Percentiles rank a stretch among this genome's conserved stretches.
These are phyloP conservation scores for Alcis repandata DNA, from an alignment of 2,888 invertebrate genomes.

Conservation along the genomic window DNA sequence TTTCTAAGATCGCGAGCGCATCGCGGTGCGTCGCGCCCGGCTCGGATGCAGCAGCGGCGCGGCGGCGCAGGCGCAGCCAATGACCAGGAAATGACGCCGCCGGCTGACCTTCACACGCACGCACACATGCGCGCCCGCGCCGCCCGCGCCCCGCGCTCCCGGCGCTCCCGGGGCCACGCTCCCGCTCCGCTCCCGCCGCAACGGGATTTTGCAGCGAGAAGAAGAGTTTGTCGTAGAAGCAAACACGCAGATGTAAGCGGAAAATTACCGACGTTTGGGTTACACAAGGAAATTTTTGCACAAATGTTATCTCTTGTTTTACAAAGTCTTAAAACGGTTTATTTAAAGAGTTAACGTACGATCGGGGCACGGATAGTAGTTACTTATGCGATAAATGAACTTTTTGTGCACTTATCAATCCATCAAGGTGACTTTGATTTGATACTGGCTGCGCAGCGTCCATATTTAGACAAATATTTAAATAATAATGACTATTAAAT, in stretches of 20 bases:
- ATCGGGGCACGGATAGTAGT: constrained; percentile 30
- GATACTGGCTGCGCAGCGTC: constrained; percentile 45
- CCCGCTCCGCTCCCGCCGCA: constrained; percentile 45
- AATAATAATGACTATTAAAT: constrained; percentile 6
- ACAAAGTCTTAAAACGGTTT: constrained; percentile 36
- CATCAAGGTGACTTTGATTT: constrained; percentile 68
- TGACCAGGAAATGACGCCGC: constrained; percentile 86
- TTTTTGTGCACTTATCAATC: constrained; percentile 59
- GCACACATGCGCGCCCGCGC: constrained; percentile 53
- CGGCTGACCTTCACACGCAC: constrained; percentile 78
- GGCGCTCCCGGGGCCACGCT: constrained; percentile 51
- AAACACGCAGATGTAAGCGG: constrained; percentile 14
- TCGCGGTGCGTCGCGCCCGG: constrained; percentile 47
- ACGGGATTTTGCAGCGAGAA: constrained; percentile 46
- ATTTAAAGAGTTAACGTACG: constrained; percentile 26
- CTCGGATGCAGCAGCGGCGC: constrained; percentile 58
- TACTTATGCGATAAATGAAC: constrained; percentile 27
- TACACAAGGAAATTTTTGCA: constrained; percentile 34
- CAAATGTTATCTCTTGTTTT: constrained; percentile 48
- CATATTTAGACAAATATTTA: constrained; percentile 41
- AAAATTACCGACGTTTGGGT: constrained; percentile 33
- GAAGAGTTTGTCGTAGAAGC: background rate
- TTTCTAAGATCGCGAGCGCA: constrained; percentile 64
- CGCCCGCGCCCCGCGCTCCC: constrained; percentile 55
- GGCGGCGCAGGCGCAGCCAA: constrained; percentile 75